phyloP scores from a whole-genome alignment of 1,140 invertebrate species.

The Oppia nitens region DNA sequence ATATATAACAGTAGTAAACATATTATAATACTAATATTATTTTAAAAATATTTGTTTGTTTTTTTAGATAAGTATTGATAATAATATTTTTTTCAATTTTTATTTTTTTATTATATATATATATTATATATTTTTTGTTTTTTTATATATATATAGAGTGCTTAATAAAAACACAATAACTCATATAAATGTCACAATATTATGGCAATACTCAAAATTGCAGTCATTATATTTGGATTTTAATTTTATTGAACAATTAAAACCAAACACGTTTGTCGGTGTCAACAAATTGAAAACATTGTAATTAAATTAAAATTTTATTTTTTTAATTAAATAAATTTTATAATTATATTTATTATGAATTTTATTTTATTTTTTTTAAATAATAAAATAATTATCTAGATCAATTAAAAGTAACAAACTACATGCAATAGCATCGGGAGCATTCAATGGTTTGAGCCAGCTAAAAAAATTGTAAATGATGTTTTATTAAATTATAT shows the following conservation, averaged over 20 bases:
- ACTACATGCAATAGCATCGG: neutral
- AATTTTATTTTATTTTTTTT: too few relatives aligned
- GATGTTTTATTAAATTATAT: too few relatives aligned
- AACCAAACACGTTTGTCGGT: conserved; percentile 4
- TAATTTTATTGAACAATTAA: conserved; percentile 10
- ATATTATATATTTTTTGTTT: neutral
- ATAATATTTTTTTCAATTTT: too few relatives aligned
- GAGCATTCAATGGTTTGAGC: neutral
- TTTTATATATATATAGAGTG: neutral
- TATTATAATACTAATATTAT: too few relatives aligned
- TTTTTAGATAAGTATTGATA: too few relatives aligned
- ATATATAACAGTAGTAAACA: too few relatives aligned
- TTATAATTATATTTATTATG: too few relatives aligned
- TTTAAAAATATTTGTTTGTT: too few relatives aligned
- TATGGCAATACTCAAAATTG: neutral
- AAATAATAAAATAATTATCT: too few relatives aligned
- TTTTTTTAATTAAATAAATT: too few relatives aligned
- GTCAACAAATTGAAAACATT: neutral
- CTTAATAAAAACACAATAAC: neutral
- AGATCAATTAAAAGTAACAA: too few relatives aligned
- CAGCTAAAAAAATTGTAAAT: neutral
- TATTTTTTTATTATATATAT: too few relatives aligned
- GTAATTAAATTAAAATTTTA: neutral
- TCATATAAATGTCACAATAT: neutral
- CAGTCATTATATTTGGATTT: neutral